Base-by-base conservation (phyloP, 2,113 vertebrate genomes). In the Hippoglossus stenolepis region DNA sequence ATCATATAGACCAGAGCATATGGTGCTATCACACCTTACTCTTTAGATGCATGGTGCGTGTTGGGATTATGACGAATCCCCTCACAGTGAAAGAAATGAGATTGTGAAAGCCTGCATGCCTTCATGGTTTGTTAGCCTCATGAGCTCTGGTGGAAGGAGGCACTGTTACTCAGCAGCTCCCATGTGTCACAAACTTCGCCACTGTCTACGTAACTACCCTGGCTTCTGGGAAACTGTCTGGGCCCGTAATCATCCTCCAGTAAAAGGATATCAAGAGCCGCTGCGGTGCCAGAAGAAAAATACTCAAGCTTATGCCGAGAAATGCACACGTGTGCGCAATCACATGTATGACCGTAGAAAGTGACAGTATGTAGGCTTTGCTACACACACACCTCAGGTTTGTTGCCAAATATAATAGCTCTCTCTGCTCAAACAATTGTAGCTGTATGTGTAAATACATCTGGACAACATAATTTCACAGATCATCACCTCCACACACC, bases 161-260 rank as follows among this genome's bases (percentile, higher is more conserved):
- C 84, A 65, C 74, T 75, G 87, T 94, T 94, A 93, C 90, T 93
- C 91, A 93, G 86, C 62, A 65, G 70, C 82, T 92, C 89, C 85
- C 80, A 71, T 87, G 90, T 91, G 87, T 87, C 87, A 86, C 82
- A 82, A 70, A 43, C 54, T 65, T 54, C 56, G 65, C 83, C 53
- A 21, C 62, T 56, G 70, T 85, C 69, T 79, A 73, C 70, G 74
- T 24, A 84, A 74, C 61, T 26, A 73, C 72, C 57, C 38, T 43
- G 70, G 71, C 84, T 94, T 93, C 93, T 93, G 92, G 93, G 93
- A 95, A 94, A 86, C 74, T 11, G 54, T 78, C 77, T 85, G 79
- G 76, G 18, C 54, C 78, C 23, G 61, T 87, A 78, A 82, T 93
- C 87, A 85, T 77, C 38, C 70, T 87, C 84, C 86, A 70, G 89